Base-by-base conservation (phyloP, 1,140 invertebrate genomes). In the Zaprionus lachaisei region DNA sequence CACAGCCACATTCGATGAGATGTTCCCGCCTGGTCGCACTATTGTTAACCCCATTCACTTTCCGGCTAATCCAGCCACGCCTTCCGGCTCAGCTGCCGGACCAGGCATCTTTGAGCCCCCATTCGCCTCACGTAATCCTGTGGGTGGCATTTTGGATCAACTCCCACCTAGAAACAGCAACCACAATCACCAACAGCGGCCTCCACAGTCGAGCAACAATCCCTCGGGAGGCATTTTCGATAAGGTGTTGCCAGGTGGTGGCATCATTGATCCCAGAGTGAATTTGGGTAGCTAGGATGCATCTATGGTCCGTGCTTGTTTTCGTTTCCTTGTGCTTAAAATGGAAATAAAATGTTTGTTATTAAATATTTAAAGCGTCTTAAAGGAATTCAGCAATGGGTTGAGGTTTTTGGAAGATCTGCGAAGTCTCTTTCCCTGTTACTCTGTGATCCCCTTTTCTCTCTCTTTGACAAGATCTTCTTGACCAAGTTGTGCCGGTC, bases 1-100 rank as follows among this genome's bases (percentile, higher is more conserved):
- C 83, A 75, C 95, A 93, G 91, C 92, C 0, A 93, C 92, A 2
- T 93, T 91, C 17, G 92, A 93, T 81, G 92, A 93, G 83, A 92
- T 93, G 92, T 93, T 93, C 68, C 92, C 92, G 7, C 79, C 84
- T 0, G 80, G 80, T 26, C 80, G 78, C 47, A 83, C 78, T 37
- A 47, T 83, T 5, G 61, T 81, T 17, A 91, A 79, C 60, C 84
- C 84, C 14, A 81, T 91, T 22, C 24, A 58, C 9, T 81, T 79
- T 12, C 80, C 83, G 1, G n/a, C 41, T 20, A 44, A 63, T 4
- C 61, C 47, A 0, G n/a, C n/a, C 20, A 31, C 24, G 4, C 28
- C 26, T 12, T 26, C 62, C 7, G 60, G 20, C 22, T 41, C 55
- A 20, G 20, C 37, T 2, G 14, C 56, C 0, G 71, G 81, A 44